Evolutionary conservation across 2,888 invertebrate species (phyloP), one percentile per base, ranked within the genome.

Genomic region (Cloeon dipterum): DNA sequence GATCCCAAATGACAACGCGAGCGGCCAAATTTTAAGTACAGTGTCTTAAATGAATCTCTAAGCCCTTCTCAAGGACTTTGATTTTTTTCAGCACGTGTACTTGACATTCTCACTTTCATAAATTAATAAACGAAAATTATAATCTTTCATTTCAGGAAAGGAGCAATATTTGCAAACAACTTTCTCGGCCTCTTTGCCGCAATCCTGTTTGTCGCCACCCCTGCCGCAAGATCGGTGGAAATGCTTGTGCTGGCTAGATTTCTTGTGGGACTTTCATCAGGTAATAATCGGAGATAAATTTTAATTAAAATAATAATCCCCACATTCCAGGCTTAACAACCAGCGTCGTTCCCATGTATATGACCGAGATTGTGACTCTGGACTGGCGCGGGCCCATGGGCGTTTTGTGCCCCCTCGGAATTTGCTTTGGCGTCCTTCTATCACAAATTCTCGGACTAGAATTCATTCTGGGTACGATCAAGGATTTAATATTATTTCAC

Each of bases 321-420:
- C 10, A 17, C 33, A 33, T 5, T 49, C 45, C 59, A 67, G 83
- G 91, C 42, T 59, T 93, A 26, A 77, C 78, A 37, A 88, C 88
- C 17, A 75, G 78, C 45, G 68, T 83, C 40, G 69, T 85, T 42
- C 89, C 93, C 1, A 79, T 91, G 77, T 93, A 91, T 57, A 61
- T 93, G 49, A 72, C 78, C 1, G 93, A 93, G 59, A 58, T 91
- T 43, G 73, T 88, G 1, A 89, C 93, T 0, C 46, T 70, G 2
- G 59, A 61, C 5, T 58, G 85, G 20, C 66, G 83, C n/a, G 91
- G 91, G 8, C 70, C 83, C 2, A 64, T 83, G 52, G 91, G 89
- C 5, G 82, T 79, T 2, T 63, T 81, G 5, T 81, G 79, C 47
- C 83, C 82, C 44, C 59, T 85, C 49, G 78, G 82, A 44, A 72